These are phyloP conservation scores for Eulithis prunata DNA, from an alignment of 2,888 invertebrate species.

Conservation along the genomic window DNA sequence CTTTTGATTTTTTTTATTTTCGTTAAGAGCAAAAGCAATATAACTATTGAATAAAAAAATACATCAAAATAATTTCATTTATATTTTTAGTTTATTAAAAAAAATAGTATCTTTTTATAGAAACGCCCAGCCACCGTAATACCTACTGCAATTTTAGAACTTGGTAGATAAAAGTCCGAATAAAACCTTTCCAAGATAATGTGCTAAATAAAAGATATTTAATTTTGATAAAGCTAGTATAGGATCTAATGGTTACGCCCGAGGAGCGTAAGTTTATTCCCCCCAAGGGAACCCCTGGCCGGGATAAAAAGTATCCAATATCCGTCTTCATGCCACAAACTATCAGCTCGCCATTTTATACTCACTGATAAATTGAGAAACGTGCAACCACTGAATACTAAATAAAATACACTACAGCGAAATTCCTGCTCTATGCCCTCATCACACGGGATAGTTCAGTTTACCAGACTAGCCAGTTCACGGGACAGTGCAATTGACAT, in stretches of 20 bases:
- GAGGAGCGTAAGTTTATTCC: constrained; percentile 21
- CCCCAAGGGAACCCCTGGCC: constrained; percentile 25
- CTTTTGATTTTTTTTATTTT: too few species aligned
- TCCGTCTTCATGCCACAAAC: constrained; percentile 31
- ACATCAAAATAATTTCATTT: too few species aligned
- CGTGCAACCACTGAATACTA: constrained; percentile 17
- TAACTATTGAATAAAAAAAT: too few species aligned
- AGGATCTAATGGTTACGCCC: constrained; percentile 9
- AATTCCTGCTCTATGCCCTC: neutral
- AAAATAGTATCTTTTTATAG: too few species aligned
- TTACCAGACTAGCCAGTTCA: neutral
- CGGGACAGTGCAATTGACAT: neutral
- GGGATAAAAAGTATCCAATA: constrained; percentile 34
- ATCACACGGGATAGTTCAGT: neutral
- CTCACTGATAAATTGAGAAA: constrained; percentile 24
- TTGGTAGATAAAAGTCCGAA: neutral
- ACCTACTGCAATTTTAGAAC: too few species aligned
- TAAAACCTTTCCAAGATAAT: neutral
- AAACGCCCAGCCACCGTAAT: too few species aligned
- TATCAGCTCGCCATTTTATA: constrained; percentile 29
- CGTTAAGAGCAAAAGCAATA: too few species aligned
- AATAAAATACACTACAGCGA: constrained; percentile 5
- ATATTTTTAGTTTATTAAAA: too few species aligned
- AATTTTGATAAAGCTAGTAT: constrained; percentile 15
- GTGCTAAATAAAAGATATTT: constrained; percentile 16